Percentiles rank a stretch among this genome's conserved stretches.
These are phyloP conservation scores for Archilochus colubris DNA, from an alignment of 2,113 vertebrate genomes.

Conservation along the genomic window DNA sequence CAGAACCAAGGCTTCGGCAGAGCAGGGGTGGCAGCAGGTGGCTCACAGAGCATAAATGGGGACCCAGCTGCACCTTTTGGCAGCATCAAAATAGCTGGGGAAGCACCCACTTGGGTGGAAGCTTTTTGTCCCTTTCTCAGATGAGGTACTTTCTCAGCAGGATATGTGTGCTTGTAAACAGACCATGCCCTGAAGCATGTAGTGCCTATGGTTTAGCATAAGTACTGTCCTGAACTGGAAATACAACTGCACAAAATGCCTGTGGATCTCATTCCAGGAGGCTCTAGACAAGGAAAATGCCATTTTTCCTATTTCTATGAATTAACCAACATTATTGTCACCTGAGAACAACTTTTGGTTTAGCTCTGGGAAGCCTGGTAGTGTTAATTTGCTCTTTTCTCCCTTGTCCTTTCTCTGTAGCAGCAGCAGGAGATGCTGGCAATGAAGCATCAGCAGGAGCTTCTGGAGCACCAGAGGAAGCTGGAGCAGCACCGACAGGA, in stretches of 20 bases:
- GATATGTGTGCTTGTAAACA: not conserved
- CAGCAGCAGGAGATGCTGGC: constrained; percentile 97
- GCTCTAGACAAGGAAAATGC: not conserved
- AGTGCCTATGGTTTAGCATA: not conserved
- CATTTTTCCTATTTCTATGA: not conserved
- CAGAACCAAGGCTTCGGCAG: rapidly evolving
- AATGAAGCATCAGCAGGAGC: constrained; percentile 96
- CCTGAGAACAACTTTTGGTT: not conserved
- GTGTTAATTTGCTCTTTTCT: not conserved
- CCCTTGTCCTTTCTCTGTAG: constrained; percentile 64
- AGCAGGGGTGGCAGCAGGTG: not conserved
- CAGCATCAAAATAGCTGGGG: not conserved
- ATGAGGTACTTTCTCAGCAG: not conserved
- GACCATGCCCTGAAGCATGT: not conserved
- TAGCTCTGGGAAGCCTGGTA: not conserved
- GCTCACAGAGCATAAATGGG: not conserved
- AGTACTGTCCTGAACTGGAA: no score
- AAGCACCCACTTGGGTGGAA: not conserved
- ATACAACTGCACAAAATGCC: no score
- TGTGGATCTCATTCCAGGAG: not conserved
- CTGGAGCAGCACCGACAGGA: constrained; percentile 93
- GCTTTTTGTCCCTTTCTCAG: not conserved
- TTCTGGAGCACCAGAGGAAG: constrained; percentile 96
- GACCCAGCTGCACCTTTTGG: not conserved
- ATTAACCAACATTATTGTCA: not conserved